Evolutionary conservation across 1,140 invertebrate species (phyloP), one percentile per base, ranked within the genome.

Genomic region (Bombus sylvicola): DNA sequence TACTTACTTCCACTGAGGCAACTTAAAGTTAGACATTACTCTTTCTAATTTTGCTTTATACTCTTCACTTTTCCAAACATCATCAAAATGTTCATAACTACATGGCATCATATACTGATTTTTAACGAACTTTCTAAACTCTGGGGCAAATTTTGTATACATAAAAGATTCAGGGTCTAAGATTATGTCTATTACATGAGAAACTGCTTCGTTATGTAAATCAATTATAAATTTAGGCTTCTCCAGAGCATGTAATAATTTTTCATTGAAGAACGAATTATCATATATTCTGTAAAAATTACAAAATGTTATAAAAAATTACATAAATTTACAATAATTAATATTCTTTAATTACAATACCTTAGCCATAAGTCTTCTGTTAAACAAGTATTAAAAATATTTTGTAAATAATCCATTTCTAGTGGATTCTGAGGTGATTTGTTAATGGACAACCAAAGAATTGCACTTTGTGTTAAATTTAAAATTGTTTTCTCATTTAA

Each of bases 341-440:
- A 73, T 10, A 78, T 71, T 71, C 2, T 25, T 62, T 62, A 75
- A 81, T 47, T 78, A 28, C 47, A n/a, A 39, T 92, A 95, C 94
- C 96, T 96, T 66, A 96, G 94, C 96, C 97, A 97, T 41, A 97
- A 94, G 92, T 97, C 97, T 87, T 96, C 96, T 68, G 96, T 96
- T 37, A 97, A 93, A 91, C 96, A 96, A 86, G 95, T 95, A 76
- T 96, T 93, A 87, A 96, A 95, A 77, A 97, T 94, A 15, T 95
- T 95, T 88, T 95, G 95, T 0, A 97, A 89, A 77, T 95, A 93
- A 92, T 97, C 96, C 93, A 97, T 96, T 95, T 96, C 95, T 15
- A 97, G 88, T 1, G 96, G 95, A 62, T 96, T 95, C 18, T 92
- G 88, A 72, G 93, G 93, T 53, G 96, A 95, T 87, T 94, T 96